Conservation (phyloP, 2,113 vertebrate species). For the Pangasianodon gigas region DNA sequence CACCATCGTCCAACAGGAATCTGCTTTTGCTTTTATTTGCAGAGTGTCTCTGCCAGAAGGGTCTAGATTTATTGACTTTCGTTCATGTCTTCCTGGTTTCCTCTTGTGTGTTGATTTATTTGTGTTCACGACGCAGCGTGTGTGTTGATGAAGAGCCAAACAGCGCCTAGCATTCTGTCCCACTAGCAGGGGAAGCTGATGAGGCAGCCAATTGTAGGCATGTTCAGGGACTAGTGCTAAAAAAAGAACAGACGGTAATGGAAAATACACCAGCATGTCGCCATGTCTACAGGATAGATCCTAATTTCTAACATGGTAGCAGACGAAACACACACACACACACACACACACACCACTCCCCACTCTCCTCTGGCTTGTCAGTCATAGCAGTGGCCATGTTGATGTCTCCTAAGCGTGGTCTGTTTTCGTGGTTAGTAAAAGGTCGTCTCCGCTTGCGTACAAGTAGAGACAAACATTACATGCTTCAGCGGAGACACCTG, state of each 20-base stretch:
- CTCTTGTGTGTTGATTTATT: conserved; percentile 39
- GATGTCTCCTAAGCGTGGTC: conserved; percentile 4
- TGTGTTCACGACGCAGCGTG: conserved; percentile 31
- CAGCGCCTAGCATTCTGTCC: conserved; percentile 33
- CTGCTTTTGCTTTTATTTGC: background rate
- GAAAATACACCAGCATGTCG: conserved; percentile 10
- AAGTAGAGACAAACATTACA: conserved; percentile 42
- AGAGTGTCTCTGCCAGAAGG: background rate
- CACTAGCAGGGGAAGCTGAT: conserved; percentile 48
- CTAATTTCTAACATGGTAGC: conserved; percentile 11
- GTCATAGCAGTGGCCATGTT: conserved; percentile 18
- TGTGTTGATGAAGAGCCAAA: conserved; percentile 44
- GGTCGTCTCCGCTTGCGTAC: conserved; percentile 31
- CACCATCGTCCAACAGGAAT: background rate
- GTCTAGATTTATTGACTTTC: conserved; percentile 31
- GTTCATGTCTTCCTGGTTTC: conserved; percentile 25
- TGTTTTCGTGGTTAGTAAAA: conserved; percentile 9
- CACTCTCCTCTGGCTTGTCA: conserved; percentile 27
- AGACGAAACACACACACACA: background rate
- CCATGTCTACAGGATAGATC: background rate
- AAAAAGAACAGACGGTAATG: conserved; percentile 30
- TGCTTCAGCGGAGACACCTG: conserved; percentile 40
- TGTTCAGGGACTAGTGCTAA: conserved; percentile 30
- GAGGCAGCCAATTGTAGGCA: conserved; percentile 32
- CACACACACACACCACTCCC: background rate